These are phyloP conservation scores for Gorsachius goisagi DNA, from an alignment of 2,113 vertebrate genomes.

Conservation along the genomic window DNA sequence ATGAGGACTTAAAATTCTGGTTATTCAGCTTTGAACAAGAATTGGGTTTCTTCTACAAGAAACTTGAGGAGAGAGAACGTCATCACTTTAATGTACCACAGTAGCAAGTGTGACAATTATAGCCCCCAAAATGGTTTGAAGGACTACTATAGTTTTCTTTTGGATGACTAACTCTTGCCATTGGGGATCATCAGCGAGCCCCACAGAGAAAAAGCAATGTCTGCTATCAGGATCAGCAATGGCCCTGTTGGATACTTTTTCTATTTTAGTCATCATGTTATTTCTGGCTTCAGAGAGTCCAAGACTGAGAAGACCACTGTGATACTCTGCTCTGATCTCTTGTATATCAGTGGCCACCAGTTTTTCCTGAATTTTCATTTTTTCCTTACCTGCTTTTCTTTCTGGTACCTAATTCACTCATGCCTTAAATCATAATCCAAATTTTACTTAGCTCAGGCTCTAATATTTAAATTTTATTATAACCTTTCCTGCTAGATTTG, in stretches of 20 bases:
- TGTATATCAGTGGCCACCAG: not conserved
- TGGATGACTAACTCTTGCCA: not conserved
- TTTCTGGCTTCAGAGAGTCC: not conserved
- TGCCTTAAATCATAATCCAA: not conserved
- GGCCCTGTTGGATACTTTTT: not conserved
- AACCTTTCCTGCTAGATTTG: not conserved
- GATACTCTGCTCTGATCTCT: not conserved
- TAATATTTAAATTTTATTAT: not conserved
- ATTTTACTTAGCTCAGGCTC: not conserved
- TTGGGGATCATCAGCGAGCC: not conserved
- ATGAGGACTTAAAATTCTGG: not conserved
- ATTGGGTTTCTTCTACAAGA: not conserved
- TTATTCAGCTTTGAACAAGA: not conserved
- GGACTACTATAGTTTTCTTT: not conserved
- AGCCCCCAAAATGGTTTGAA: not conserved
- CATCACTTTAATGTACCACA: not conserved
- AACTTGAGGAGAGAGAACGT: not conserved
- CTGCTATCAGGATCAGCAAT: not conserved
- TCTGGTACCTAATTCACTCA: not conserved
- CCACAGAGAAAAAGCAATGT: not conserved
- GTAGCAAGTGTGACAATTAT: not conserved
- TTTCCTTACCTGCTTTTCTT: not conserved
- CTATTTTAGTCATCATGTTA: not conserved
- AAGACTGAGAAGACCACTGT: not conserved
- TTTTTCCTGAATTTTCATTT: not conserved